phyloP scores from a whole-genome alignment of 2,113 vertebrate species.

The Thalassarche chlororhynchos region DNA sequence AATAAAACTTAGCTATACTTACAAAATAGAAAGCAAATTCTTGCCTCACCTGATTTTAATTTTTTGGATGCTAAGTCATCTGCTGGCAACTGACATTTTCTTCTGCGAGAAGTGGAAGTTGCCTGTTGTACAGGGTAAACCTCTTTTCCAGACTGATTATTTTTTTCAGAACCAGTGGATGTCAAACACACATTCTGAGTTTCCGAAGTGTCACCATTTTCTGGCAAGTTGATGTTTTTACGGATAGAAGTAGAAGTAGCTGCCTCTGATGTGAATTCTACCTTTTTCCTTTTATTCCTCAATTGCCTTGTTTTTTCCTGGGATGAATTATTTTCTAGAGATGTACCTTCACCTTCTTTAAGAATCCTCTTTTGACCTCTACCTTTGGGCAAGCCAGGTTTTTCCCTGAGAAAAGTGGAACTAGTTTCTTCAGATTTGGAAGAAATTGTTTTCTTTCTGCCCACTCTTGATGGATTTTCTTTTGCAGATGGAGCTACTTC shows the following conservation, averaged over 20 bases:
- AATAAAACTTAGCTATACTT: too few species aligned
- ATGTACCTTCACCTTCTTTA: not conserved
- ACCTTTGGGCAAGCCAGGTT: not conserved
- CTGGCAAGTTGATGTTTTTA: not conserved
- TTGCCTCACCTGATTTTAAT: constrained; percentile 48
- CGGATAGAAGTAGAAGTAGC: not conserved
- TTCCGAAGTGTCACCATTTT: not conserved
- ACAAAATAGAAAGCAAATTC: not conserved
- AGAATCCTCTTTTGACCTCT: not conserved
- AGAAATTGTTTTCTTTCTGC: not conserved
- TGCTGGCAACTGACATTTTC: not conserved
- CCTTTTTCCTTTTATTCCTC: not conserved
- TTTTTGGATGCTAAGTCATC: not conserved
- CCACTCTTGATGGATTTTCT: not conserved
- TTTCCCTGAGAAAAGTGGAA: not conserved
- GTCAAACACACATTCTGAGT: not conserved
- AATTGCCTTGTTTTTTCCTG: not conserved
- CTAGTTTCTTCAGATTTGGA: not conserved
- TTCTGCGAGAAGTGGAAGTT: not conserved
- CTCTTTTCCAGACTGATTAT: not conserved
- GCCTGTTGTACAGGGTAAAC: not conserved
- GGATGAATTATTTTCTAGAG: not conserved
- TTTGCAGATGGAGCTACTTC: not conserved
- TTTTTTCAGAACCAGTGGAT: not conserved
- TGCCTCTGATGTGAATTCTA: not conserved